Evolutionary conservation across 2,797 vertebrate species (phyloP).

Genomic region (Ctenopoma multispine): DNA sequence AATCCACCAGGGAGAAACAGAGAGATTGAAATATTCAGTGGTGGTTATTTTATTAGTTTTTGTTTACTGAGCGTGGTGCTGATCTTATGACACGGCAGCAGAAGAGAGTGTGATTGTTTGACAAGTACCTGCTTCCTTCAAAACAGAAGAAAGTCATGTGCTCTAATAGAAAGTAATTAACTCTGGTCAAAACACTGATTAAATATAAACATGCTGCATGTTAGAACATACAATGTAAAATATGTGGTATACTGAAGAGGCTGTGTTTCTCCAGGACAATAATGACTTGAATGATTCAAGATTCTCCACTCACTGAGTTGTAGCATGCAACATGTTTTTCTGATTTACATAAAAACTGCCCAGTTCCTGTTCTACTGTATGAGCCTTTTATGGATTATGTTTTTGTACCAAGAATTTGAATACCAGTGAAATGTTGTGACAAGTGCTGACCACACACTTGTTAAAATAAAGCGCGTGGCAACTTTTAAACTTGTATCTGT

Average conservation of each 20-base stretch:
- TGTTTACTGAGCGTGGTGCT: conserved; percentile 29
- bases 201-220: background rate
- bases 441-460: conserved; percentile 1
- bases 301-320: background rate
- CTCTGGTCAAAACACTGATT: background rate
- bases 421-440: conserved; percentile 2
- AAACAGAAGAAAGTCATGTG: too few species aligned
- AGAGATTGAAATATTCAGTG: background rate
- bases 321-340: background rate
- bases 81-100: background rate
- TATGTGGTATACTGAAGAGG: background rate
- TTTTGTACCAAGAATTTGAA: conserved; percentile 46
- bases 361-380: conserved; percentile 14
- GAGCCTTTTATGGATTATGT: conserved; percentile 30
- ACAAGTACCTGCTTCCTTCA: background rate
- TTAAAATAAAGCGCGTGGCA: conserved; percentile 59
- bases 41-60: background rate
- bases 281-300: background rate
- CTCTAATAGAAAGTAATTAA: too few species aligned
- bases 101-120: background rate
- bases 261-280: conserved; percentile 10
- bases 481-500: conserved; percentile 45
- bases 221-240: background rate
- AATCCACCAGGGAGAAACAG: background rate
- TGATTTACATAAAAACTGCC: conserved; percentile 12